Conservation (phyloP, 2,797 vertebrate species). For the Taeniopygia guttata region DNA sequence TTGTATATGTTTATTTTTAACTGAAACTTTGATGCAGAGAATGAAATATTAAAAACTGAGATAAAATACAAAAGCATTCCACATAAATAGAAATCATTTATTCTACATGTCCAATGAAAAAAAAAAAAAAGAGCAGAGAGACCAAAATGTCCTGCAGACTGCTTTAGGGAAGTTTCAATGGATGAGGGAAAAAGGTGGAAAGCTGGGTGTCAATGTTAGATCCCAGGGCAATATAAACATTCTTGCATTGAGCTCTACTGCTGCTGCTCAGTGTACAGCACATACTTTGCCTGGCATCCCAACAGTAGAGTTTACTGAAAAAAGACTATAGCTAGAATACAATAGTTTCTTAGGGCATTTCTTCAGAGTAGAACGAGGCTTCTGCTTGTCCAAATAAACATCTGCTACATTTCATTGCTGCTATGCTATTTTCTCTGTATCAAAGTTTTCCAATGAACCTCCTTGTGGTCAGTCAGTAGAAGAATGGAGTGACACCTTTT, state of each 20-base stretch:
- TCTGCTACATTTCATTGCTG: neutral
- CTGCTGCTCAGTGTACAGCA: neutral
- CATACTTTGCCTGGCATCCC: rapidly evolving
- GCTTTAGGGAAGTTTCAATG: neutral
- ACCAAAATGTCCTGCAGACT: neutral
- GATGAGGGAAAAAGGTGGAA: neutral
- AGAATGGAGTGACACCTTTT: neutral
- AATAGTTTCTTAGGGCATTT: neutral
- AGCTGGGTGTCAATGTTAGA: neutral
- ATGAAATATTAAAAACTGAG: neutral
- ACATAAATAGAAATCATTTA: neutral
- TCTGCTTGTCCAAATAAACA: neutral
- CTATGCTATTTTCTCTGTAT: neutral
- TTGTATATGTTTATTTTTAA: neutral
- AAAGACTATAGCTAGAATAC: neutral
- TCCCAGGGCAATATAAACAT: neutral
- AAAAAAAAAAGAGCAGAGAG: neutral
- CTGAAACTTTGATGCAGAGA: neutral
- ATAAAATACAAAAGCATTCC: neutral
- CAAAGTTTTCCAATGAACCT: neutral
- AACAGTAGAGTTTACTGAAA: neutral
- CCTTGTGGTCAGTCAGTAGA: neutral
- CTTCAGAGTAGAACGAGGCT: neutral
- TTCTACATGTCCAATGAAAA: neutral
- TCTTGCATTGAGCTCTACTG: neutral